Base-by-base conservation (phyloP, 2,888 invertebrate species). In the Sarcophaga carnaria region DNA sequence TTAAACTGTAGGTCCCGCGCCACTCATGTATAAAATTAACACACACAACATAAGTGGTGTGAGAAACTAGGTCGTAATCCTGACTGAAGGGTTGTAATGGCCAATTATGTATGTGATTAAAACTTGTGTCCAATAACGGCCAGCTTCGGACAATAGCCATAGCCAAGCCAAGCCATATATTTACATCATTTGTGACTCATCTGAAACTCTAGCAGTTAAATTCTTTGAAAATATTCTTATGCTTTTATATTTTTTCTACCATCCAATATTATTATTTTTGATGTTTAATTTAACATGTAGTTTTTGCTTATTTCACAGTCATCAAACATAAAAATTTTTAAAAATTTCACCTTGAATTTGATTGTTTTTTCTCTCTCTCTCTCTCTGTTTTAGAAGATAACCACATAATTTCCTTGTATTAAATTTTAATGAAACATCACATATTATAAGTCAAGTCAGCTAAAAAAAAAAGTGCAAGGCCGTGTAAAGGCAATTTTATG, bases 301-400 rank as follows among this genome's bases (percentile, higher is more conserved):
- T 54, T 54, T 54, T 14, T 17, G 4, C 0, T 59, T 1, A 17
- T 59, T 59, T 59, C n/a, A 27, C 54, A 59, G 8, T 37, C 20
- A 37, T 60, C 60, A 72, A 27, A 60, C 6, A 20, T 45, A 60
- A 72, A 37, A 0, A 0, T 37, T 37, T 37, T 72, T 60, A 8
- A 70, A 12, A 70, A 60, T 72, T 60, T 72, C 3, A 72, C 72
- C 72, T 72, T 70, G 70, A 54, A 17, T 70, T 27, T 14, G 49
- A 49, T 70, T 25, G 4, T 49, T 69, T 20, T 14, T 47, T n/a
- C 47, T 69, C 10, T 17, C 37, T n/a, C 67, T 49, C 37, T 17
- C n/a, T 67, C 66, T 67, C 22, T 22, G 47, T 49, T 69, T 12
- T 63, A 47, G 20, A 47, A 67, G n/a, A 54, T 17, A 14, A 12